Evolutionary conservation across 2,113 vertebrate genomes (phyloP), one percentile per base, ranked within the genome.

Genomic region (Sarotherodon lohbergeri): DNA sequence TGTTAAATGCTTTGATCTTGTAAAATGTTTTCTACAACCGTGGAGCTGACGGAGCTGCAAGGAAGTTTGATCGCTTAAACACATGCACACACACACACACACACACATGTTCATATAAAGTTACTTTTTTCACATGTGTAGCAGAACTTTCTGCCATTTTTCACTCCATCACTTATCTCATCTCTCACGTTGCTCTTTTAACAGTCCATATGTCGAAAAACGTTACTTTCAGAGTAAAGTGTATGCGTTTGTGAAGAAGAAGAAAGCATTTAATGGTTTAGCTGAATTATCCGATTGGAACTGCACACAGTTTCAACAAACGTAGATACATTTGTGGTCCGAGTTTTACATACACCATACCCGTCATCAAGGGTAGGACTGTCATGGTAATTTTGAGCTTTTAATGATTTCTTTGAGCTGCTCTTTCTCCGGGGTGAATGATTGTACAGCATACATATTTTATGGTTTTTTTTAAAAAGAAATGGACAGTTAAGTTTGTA

Each of bases 1-100:
- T 86, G 86, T 88, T 90, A 79, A 83, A 83, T n/a, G 61, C 94
- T 94, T 95, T 96, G 93, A 95, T 95, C 92, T 92, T 34, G 71
- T 76, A 86, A 93, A 95, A 94, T 88, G 87, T 93, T 92, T 94
- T 93, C 87, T 90, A 91, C 90, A 87, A 79, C 82, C n/a, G 17
- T 83, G 82, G 89, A 89, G 86, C 82, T 86, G 59, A 83, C 81
- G 89, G 86, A 87, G 86, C 81, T 85, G 89, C 66, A 48, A 90
- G 86, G 63, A 84, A 90, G 90, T 89, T 66, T 73, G 55, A 88
- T 82, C 79, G 43, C 85, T 84, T 81, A 66, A 22, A 84, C 82
- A 79, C 22, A 36, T 17, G 14, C n/a, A 2, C 3, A 2, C 24
- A 4, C 27, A 8, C 17, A 13, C 61, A 63, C 57, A 61, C 29